phyloP scores from a whole-genome alignment of 2,113 vertebrate species.

The Ciconia stormi region DNA sequence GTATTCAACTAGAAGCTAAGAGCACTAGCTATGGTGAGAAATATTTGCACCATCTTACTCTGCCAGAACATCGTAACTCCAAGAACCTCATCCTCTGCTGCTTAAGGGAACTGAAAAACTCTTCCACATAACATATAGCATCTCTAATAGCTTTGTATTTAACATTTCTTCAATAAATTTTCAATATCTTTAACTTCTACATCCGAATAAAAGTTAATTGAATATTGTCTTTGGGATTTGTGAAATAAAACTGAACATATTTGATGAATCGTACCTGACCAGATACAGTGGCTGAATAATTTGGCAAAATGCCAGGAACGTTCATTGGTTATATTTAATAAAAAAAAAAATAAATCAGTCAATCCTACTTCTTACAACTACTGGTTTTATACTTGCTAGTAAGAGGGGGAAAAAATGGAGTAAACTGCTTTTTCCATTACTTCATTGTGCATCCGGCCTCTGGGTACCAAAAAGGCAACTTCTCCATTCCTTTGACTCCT shows the following conservation, averaged over 20 bases:
- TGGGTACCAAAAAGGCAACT: background rate
- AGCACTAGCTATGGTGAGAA: background rate
- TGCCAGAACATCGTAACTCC: background rate
- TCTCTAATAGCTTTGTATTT: background rate
- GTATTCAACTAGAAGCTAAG: background rate
- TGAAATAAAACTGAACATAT: background rate
- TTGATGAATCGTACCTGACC: background rate
- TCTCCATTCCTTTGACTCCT: background rate
- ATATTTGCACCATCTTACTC: background rate
- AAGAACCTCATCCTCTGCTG: background rate
- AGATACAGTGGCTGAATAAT: background rate
- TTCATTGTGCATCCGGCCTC: background rate
- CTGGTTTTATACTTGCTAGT: background rate
- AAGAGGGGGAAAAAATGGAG: fast-evolving
- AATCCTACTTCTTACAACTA: background rate
- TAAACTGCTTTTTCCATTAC: background rate
- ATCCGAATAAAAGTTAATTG: background rate
- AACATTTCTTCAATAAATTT: background rate
- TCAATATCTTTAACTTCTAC: background rate
- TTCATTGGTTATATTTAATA: background rate
- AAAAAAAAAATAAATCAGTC: background rate
- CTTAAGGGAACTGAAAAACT: background rate
- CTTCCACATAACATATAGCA: background rate
- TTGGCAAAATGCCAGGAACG: background rate
- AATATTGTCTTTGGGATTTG: background rate